phyloP scores from a whole-genome alignment of 2,797 vertebrate genomes.

The Knipowitschia caucasica region DNA sequence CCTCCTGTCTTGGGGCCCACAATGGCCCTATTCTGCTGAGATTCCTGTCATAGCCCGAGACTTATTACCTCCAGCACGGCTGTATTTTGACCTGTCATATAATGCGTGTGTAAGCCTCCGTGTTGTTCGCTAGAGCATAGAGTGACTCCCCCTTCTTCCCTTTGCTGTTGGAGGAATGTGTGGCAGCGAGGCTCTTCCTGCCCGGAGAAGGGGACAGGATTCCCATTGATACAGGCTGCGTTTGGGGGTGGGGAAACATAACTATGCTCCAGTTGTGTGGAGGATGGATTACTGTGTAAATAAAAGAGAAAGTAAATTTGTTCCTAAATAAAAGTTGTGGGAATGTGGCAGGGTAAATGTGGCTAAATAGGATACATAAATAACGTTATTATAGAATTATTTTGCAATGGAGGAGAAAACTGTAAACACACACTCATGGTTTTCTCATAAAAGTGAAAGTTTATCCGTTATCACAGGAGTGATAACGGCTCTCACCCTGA shows the following conservation, averaged over 20 bases:
- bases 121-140: constrained; percentile 9
- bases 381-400: too few species aligned
- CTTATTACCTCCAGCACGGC: constrained; percentile 15
- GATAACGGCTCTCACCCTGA: constrained; percentile 38
- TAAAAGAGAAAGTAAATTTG: constrained; percentile 38
- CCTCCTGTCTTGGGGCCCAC: constrained; percentile 53
- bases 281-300: constrained; percentile 65
- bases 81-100: not conserved
- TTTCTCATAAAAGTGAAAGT: constrained; percentile 34
- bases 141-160: constrained; percentile 38
- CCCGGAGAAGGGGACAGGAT: constrained; percentile 72
- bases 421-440: too few species aligned
- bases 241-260: constrained; percentile 57
- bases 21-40: constrained; percentile 47
- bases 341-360: constrained; percentile 14
- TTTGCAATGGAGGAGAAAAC: too few species aligned
- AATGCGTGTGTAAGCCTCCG: not conserved
- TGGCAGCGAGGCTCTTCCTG: constrained; percentile 70
- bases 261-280: constrained; percentile 51
- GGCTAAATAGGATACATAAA: constrained; percentile 8
- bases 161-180: constrained; percentile 70
- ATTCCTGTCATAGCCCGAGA: constrained; percentile 33
- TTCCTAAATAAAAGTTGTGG: constrained; percentile 19
- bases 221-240: constrained; percentile 75
- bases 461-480: constrained; percentile 29